Evolutionary conservation across 2,797 vertebrate species (phyloP), one percentile per base, ranked within the genome.

Genomic region (Gymnoscopelus microlampas): DNA sequence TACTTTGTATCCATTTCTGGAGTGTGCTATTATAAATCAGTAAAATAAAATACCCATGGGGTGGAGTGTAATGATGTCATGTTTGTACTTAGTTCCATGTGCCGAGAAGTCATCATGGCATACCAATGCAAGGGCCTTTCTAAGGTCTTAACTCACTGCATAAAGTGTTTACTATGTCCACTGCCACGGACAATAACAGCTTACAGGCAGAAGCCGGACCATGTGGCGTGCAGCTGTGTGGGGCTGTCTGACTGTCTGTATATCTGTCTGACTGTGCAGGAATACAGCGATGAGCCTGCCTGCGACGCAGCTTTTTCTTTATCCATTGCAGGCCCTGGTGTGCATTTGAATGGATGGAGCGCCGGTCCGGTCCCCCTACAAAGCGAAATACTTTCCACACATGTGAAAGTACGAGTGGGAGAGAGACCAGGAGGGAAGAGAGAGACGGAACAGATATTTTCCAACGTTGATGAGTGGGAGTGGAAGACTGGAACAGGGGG

Each of bases 161-260:
- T 66, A 54, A 44, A 59, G 29, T 80, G 69, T 76, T 66, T 53
- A 63, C 39, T 79, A 8, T 80, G 61, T 83, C 74, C 69, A 64
- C 54, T 69, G 50, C 59, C 70, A 75, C 53, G 66, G 63, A 77
- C 60, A 68, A 57, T 73, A 70, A 68, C 35, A 53, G 73, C 64
- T 81, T 51, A 53, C 65, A 74, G 65, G 65, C 64, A 73, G 77
- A 80, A 47, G 15, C 56, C 54, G 57, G 15, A 65, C 70, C 82
- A 87, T 82, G 68, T 84, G 85, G 70, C 68, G 53, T 77, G 63
- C 84, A 87, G 81, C 85, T 84, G 81, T 73, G 65, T 60, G 53
- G 23, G 24, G 15, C 68, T 14, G 66, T 55, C 73, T 71, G 68
- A 73, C 60, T 68, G 48, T 39, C 32, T 59, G 23, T 71, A 57